Conservation (phyloP, 1,140 invertebrate genomes). For the Papilio helenus region DNA sequence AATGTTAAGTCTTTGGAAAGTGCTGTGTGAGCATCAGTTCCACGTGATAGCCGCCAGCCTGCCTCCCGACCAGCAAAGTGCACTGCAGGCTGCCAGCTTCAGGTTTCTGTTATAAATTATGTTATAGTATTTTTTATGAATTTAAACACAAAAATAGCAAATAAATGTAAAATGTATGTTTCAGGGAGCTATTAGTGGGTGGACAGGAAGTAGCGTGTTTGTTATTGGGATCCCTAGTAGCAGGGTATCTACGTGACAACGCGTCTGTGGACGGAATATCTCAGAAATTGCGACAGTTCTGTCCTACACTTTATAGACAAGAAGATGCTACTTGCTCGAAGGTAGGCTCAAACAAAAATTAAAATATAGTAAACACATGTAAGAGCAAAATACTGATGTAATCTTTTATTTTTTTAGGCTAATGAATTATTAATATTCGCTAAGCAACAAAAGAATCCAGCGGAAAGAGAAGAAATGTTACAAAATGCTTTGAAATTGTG, state of each 20-base stretch:
- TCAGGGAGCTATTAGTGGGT: constrained; percentile 92
- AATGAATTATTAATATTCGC: constrained; percentile 94
- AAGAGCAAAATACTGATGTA: neutral
- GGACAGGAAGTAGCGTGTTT: constrained; percentile 92
- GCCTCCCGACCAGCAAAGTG: constrained; percentile 84
- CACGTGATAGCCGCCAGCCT: constrained; percentile 90
- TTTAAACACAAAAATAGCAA: too few relatives aligned
- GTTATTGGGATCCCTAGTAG: constrained; percentile 90
- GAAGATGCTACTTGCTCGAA: constrained; percentile 98
- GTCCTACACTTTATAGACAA: constrained; percentile 95
- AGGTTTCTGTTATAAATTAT: constrained; percentile 59
- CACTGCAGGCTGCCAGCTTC: constrained; percentile 84
- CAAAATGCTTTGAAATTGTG: constrained; percentile 92
- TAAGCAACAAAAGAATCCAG: constrained; percentile 88
- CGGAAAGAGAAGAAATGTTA: constrained; percentile 87
- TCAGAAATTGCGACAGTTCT: constrained; percentile 93
- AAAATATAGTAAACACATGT: neutral
- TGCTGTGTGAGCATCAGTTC: constrained; percentile 96
- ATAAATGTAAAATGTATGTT: constrained; percentile 55
- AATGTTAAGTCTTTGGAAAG: constrained; percentile 96
- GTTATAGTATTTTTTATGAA: constrained; percentile 17
- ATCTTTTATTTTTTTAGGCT: constrained; percentile 84
- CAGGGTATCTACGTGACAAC: constrained; percentile 96
- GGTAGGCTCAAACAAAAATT: constrained; percentile 77
- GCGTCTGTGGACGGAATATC: constrained; percentile 97